Evolutionary conservation across 2,888 invertebrate species (phyloP).

Genomic region (Drosophila picticornis): DNA sequence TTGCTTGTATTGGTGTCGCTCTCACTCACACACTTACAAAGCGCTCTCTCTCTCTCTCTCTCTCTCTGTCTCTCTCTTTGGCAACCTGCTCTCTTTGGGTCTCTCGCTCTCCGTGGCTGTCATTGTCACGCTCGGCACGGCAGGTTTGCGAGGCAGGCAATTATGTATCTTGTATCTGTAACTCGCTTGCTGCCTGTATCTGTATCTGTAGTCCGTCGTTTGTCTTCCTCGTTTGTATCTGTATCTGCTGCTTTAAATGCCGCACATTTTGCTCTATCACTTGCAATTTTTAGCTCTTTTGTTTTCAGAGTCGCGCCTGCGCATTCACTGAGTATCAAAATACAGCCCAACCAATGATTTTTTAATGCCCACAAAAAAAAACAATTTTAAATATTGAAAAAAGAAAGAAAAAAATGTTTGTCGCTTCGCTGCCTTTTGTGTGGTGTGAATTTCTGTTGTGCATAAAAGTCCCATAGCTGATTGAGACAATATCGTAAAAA

Average conservation of each 20-base stretch:
- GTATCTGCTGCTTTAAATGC: constrained; percentile 60
- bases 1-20: constrained; percentile 61
- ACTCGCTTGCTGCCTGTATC: constrained; percentile 55
- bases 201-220: constrained; percentile 31
- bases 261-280: constrained; percentile 78
- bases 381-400: neutral
- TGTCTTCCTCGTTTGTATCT: constrained; percentile 19
- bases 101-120: constrained; percentile 43
- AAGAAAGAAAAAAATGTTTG: constrained; percentile 6
- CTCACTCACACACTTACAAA: constrained; percentile 59
- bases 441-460: constrained; percentile 50
- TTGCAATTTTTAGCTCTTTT: constrained; percentile 58
- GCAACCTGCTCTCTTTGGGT: constrained; percentile 2
- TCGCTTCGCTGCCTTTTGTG: constrained; percentile 25
- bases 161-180: constrained; percentile 81
- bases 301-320: constrained; percentile 60
- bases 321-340: constrained; percentile 53
- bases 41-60: neutral
- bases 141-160: constrained; percentile 68
- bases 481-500: constrained; percentile 83
- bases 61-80: neutral
- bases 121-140: constrained; percentile 75
- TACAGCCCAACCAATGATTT: constrained; percentile 1
- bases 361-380: neutral
- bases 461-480: constrained; percentile 60